Evolutionary conservation across 2,888 invertebrate species (phyloP), one percentile per base, ranked within the genome.

Genomic region (Orthonevra nobilis): DNA sequence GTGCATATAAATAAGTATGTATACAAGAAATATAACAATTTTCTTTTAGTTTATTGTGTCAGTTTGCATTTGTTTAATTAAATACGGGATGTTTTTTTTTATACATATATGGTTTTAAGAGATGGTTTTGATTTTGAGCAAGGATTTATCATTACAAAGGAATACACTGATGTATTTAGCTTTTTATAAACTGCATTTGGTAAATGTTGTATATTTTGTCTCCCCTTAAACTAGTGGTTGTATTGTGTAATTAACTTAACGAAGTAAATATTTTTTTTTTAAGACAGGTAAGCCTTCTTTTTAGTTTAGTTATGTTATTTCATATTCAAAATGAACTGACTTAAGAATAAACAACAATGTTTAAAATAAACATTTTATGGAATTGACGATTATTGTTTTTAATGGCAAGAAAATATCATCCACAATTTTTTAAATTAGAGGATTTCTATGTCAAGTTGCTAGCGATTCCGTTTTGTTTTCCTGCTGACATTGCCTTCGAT

Each of bases 401-500:
- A 70, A 61, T 70, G 56, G 66, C 63, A 75, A 69, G 61, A 28
- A 42, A 26, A 28, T 14, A 20, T 23, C 19, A 32, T 38, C 17
- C 19, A 36, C 26, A 12, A 19, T 19, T 38, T 26, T 85, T 84
- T 84, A 86, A 84, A 85, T 84, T 83, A 86, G 52, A 20, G 85
- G 85, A 84, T 86, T 84, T 85, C 86, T 86, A 85, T 85, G 86
- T 84, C 84, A 85, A 85, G 84, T 83, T 87, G 87, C 86, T 88
- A 88, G 87, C 88, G 89, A 85, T 86, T 88, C 82, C 89, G 82
- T 84, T 88, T 88, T 19, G 87, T 86, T 82, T 88, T 88, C 83
- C 89, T 86, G 84, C 88, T 88, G 63, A 89, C 88, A 83, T 89
- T 88, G 50, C 89, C 89, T 82, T 88, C 88, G 83, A 88, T 88